phyloP scores from a whole-genome alignment of 2,113 vertebrate species.

The Saccopteryx bilineata region DNA sequence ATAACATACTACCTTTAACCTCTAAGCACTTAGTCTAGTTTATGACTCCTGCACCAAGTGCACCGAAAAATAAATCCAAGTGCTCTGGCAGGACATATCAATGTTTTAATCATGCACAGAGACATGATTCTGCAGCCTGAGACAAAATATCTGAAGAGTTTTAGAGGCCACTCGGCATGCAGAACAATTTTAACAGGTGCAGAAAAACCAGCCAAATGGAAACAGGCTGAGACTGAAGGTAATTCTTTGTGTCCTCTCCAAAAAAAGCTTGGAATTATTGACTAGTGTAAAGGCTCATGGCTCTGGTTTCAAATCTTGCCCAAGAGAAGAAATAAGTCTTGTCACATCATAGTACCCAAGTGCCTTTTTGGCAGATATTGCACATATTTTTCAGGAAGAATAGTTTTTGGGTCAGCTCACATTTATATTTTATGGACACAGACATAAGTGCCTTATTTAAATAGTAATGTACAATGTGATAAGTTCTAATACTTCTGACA shows the following conservation, averaged over 20 bases:
- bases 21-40: background rate
- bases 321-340: conserved; percentile 69
- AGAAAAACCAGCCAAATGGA: conserved; percentile 70
- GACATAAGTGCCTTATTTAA: conserved; percentile 64
- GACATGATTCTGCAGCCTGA: background rate
- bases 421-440: conserved; percentile 60
- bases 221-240: conserved; percentile 26
- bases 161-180: background rate
- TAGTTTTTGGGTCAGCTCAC: conserved; percentile 74
- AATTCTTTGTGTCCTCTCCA: conserved; percentile 10
- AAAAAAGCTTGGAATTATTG: conserved; percentile 52
- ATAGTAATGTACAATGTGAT: conserved; percentile 52
- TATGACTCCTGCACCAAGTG: background rate
- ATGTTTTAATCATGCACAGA: background rate
- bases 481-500: conserved; percentile 76
- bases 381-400: conserved; percentile 48
- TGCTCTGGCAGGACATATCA: background rate
- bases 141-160: conserved; percentile 39
- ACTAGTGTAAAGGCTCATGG: conserved; percentile 27
- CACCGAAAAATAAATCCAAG: conserved; percentile 46
- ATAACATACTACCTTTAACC: background rate
- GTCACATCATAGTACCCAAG: conserved; percentile 59
- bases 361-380: conserved; percentile 6
- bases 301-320: conserved; percentile 75
- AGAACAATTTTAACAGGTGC: conserved; percentile 55